A percentile compares a stretch with the other conserved stretches of the same genome.
phyloP scores from a whole-genome alignment of 2,888 invertebrate genomes.

The Galerucella nymphaeae region DNA sequence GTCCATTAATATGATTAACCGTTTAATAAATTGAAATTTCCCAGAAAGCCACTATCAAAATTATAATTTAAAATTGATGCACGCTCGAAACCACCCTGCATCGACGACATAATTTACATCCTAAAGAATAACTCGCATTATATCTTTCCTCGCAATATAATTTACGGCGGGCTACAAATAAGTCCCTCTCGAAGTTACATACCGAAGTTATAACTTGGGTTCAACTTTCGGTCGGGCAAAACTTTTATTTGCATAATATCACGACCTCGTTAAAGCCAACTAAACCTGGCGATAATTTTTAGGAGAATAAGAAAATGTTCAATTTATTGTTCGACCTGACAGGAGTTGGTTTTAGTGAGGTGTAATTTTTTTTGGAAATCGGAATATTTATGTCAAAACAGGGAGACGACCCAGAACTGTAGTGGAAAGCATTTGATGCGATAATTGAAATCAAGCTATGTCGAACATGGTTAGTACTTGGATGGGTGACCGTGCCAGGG shows the following conservation, averaged over 20 bases:
- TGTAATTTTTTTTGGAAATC: not conserved
- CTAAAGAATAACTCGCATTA: conserved; percentile 28
- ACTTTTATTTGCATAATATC: conserved; percentile 39
- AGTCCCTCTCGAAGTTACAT: conserved; percentile 39
- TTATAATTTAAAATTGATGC: conserved; percentile 31
- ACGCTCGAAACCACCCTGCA: conserved; percentile 5
- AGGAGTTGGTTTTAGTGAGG: not conserved
- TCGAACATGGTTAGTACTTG: too few relatives aligned
- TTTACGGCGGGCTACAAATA: conserved; percentile 39
- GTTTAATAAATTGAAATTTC: conserved; percentile 20
- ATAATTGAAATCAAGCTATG: too few relatives aligned
- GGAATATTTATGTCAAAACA: not conserved
- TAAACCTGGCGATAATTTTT: conserved; percentile 3
- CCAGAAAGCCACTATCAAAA: conserved; percentile 20
- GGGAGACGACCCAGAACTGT: too few relatives aligned
- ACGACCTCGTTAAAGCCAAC: conserved; percentile 19
- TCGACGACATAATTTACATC: conserved; percentile 19
- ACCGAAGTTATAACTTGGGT: conserved; percentile 28
- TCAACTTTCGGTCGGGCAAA: conserved; percentile 28
- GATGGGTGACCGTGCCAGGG: too few relatives aligned
- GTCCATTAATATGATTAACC: conserved; percentile 16
- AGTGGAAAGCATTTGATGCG: too few relatives aligned
- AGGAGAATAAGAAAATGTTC: not conserved
- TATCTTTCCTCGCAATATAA: conserved; percentile 36
- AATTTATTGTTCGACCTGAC: not conserved